phyloP scores from a whole-genome alignment of 2,888 invertebrate genomes.

The Trissonchulus sp. region DNA sequence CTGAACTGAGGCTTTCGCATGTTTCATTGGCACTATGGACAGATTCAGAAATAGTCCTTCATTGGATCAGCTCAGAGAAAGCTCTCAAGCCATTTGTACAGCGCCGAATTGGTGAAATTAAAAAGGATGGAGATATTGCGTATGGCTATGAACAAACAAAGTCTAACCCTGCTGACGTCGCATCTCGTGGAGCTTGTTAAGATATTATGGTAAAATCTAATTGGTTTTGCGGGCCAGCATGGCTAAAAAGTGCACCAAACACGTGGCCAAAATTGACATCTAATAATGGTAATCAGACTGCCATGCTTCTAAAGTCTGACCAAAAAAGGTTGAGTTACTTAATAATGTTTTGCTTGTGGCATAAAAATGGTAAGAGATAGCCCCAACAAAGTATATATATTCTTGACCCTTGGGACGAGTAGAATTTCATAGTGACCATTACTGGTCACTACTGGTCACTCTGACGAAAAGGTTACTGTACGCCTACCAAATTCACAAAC shows the following conservation, averaged over 20 bases:
- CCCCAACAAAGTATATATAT: too few relatives aligned
- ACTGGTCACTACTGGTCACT: too few relatives aligned
- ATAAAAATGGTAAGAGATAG: too few relatives aligned
- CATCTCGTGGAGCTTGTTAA: background rate
- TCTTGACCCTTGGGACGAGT: too few relatives aligned
- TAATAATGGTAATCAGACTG: too few relatives aligned
- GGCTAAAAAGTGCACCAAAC: background rate
- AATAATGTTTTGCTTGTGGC: too few relatives aligned
- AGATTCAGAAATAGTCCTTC: background rate
- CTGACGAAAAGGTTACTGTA: too few relatives aligned
- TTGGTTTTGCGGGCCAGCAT: conserved; percentile 5
- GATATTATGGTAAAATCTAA: background rate
- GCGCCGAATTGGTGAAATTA: conserved; percentile 1
- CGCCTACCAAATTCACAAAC: too few relatives aligned
- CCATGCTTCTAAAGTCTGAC: too few relatives aligned
- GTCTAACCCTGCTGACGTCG: background rate
- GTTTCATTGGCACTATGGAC: background rate
- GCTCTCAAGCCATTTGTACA: background rate
- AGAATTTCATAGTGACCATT: too few relatives aligned
- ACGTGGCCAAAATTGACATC: background rate
- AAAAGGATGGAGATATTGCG: background rate
- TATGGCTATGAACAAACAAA: background rate
- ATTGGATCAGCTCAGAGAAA: background rate
- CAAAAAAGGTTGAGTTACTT: too few relatives aligned
- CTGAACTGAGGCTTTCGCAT: too few relatives aligned